Conservation (phyloP, 2,113 vertebrate species). For the Sus scrofa region DNA sequence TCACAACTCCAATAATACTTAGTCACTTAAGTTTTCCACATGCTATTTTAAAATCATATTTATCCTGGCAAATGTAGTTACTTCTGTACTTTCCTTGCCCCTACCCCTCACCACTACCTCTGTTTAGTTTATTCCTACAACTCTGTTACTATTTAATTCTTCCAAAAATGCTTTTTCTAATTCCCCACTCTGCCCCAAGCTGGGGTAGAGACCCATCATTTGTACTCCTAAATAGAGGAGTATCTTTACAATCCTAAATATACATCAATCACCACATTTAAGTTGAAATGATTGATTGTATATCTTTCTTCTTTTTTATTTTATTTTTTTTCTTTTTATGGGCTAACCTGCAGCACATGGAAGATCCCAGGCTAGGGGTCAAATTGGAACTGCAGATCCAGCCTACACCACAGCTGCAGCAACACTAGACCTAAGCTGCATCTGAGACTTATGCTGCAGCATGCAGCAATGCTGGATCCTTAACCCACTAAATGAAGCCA, state of each 20-base stretch:
- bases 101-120: neutral
- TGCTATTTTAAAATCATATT: neutral
- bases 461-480: no score
- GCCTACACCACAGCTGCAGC: no score
- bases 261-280: neutral
- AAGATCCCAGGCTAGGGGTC: no score
- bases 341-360: no score
- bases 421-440: no score
- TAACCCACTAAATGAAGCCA: no score
- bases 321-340: no score
- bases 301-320: no score
- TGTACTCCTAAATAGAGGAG: neutral
- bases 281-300: neutral
- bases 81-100: neutral
- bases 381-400: no score
- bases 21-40: neutral
- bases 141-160: neutral
- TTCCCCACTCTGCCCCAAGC: accelerated
- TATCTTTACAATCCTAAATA: neutral
- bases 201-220: neutral
- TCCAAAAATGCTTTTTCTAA: neutral
- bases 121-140: neutral
- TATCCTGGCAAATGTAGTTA: neutral
- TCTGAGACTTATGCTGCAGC: no score
- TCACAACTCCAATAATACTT: neutral